Conservation (phyloP, 2,113 vertebrate species). For the Psittacula cyanocephala region DNA sequence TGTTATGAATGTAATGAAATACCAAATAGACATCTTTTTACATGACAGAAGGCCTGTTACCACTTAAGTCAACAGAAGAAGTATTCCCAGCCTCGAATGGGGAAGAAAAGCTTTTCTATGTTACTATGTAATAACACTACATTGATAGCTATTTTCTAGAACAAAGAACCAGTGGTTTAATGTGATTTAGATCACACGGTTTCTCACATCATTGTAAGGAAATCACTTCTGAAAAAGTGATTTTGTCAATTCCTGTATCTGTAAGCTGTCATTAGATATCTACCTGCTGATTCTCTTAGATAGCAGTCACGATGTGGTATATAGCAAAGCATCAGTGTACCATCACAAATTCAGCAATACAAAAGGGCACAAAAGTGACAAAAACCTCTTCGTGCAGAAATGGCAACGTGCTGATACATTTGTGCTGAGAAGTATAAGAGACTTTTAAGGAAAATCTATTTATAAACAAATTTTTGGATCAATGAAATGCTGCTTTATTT, state of each 20-base stretch:
- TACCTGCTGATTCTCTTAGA: background rate
- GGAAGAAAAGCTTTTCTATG: background rate
- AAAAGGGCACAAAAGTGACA: rapidly evolving
- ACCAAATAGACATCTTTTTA: background rate
- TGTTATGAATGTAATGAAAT: background rate
- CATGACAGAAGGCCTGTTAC: background rate
- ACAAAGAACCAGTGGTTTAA: background rate
- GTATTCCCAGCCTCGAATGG: background rate
- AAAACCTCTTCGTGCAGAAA: background rate
- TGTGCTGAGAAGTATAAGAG: background rate
- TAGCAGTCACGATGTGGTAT: background rate
- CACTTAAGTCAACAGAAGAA: background rate
- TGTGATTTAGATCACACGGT: background rate
- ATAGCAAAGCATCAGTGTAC: background rate
- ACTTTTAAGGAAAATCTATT: background rate
- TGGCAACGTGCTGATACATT: background rate
- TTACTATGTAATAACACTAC: background rate
- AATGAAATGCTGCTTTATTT: background rate
- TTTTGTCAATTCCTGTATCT: background rate
- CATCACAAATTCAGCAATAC: background rate
- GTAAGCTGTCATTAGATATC: background rate
- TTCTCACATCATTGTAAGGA: background rate
- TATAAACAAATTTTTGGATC: background rate
- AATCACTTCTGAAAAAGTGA: background rate
- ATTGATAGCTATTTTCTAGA: background rate